A percentile compares a stretch with the other conserved stretches of the same genome.
These are phyloP conservation scores for Globodera rostochiensis DNA, from an alignment of 1,140 invertebrate genomes.

Conservation along the genomic window DNA sequence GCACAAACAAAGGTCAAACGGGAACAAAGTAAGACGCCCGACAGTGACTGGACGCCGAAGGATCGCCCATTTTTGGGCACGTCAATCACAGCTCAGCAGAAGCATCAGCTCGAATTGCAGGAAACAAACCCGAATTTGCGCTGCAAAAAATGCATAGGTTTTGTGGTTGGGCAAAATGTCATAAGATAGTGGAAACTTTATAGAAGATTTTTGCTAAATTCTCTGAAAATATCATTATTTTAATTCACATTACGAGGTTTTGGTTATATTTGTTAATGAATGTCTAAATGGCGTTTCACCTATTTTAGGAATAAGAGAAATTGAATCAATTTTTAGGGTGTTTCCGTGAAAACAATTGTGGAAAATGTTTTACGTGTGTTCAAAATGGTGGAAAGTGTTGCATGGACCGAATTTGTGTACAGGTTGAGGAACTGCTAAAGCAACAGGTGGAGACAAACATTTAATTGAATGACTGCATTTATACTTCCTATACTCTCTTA, in stretches of 20 bases:
- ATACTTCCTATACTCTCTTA: not conserved
- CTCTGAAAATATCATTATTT: not conserved
- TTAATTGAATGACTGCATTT: not conserved
- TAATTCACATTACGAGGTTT: too few species aligned
- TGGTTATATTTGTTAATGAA: too few species aligned
- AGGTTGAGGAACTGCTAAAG: constrained; percentile 21
- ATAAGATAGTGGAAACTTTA: too few species aligned
- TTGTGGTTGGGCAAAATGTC: not conserved
- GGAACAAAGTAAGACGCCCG: not conserved
- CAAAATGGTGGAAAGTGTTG: constrained; percentile 9
- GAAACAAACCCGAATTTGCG: constrained; percentile 22
- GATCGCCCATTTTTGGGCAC: not conserved
- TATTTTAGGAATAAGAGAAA: not conserved
- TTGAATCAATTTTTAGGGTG: constrained; percentile 1
- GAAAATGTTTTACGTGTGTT: constrained; percentile 24
- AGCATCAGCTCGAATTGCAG: constrained; percentile 20
- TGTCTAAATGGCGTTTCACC: too few species aligned
- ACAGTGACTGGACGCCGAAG: not conserved
- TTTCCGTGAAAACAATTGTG: constrained; percentile 27
- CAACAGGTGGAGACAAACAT: not conserved
- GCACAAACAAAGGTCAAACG: not conserved
- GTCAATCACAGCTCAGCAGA: constrained; percentile 2
- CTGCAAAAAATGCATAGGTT: constrained; percentile 27
- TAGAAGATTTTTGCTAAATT: not conserved
- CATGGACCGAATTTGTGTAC: constrained; percentile 29